phyloP scores from a whole-genome alignment of 2,888 invertebrate species.

The Brenthis daphne region DNA sequence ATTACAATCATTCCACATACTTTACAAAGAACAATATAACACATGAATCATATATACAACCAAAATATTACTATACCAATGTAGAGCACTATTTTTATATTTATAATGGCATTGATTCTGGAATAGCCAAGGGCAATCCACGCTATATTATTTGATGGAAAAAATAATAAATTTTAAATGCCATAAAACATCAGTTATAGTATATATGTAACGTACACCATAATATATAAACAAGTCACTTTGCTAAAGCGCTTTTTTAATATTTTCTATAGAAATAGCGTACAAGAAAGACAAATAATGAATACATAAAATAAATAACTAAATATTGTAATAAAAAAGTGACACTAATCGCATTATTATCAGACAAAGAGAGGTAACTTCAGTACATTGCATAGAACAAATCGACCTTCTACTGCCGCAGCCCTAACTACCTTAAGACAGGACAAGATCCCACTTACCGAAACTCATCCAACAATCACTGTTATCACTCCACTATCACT shows the following conservation, averaged over 20 bases:
- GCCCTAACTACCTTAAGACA: background rate
- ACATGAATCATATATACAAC: background rate
- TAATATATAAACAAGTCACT: too few relatives aligned
- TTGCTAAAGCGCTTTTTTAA: too few relatives aligned
- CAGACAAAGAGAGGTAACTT: slow-evolving; percentile 31
- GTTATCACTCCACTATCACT: slow-evolving; percentile 29
- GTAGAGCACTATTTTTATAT: background rate
- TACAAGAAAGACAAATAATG: background rate
- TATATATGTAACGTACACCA: too few relatives aligned
- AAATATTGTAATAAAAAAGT: slow-evolving; percentile 5
- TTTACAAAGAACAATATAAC: background rate
- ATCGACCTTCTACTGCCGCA: slow-evolving; percentile 36
- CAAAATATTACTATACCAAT: background rate
- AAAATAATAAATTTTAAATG: too few relatives aligned
- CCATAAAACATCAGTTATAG: too few relatives aligned
- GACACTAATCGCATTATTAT: slow-evolving; percentile 25
- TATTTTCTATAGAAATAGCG: background rate
- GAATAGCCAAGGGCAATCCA: too few relatives aligned
- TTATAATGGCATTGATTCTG: too few relatives aligned
- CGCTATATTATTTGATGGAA: too few relatives aligned
- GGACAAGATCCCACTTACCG: slow-evolving; percentile 28
- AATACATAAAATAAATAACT: background rate
- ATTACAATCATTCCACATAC: background rate
- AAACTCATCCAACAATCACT: slow-evolving; percentile 26
- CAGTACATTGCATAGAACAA: slow-evolving; percentile 28